Base-by-base conservation (phyloP, 2,113 vertebrate genomes). In the Plestiodon gilberti region DNA sequence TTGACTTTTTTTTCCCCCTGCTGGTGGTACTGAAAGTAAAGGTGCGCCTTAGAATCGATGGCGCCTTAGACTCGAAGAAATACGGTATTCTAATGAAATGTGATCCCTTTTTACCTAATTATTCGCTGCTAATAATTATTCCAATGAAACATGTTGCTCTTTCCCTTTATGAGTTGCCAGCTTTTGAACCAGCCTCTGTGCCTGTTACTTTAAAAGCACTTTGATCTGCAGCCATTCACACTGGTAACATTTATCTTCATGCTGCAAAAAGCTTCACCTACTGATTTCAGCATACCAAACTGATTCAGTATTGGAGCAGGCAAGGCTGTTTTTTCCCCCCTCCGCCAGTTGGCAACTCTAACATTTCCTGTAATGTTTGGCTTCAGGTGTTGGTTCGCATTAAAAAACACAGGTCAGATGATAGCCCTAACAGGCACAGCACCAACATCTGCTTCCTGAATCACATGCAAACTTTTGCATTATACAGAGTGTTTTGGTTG, bases 41-140 rank as follows among this genome's bases (percentile, higher is more conserved):
- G n/a, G n/a, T n/a, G n/a, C n/a, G n/a, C n/a, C n/a, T n/a, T n/a
- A n/a, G n/a, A n/a, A n/a, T n/a, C n/a, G n/a, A n/a, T n/a, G n/a
- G n/a, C n/a, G n/a, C n/a, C n/a, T n/a, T n/a, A n/a, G n/a, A n/a
- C n/a, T n/a, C n/a, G n/a, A n/a, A n/a, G n/a, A n/a, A n/a, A n/a
- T n/a, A n/a, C n/a, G n/a, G n/a, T n/a, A 91, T 83, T 89, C 28
- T 73, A 76, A 84, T 43, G 4, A 86, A 87, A 83, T 35, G 1
- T 1, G 38, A 77, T 59, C 71, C 6, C 55, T 10, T 2, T 57
- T 15, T 17, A 10, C 55, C 55, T 57, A 57, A 17, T 57, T 57
- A 57, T 57, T 57, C 17, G 13, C 55, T 57, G 5, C 17, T 71
- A 22, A 71, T 71, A 71, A 38, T 71, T 71, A 7, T 38, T 71